Evolutionary conservation across 2,888 invertebrate species (phyloP).

Genomic region (Acholoe squamosa): DNA sequence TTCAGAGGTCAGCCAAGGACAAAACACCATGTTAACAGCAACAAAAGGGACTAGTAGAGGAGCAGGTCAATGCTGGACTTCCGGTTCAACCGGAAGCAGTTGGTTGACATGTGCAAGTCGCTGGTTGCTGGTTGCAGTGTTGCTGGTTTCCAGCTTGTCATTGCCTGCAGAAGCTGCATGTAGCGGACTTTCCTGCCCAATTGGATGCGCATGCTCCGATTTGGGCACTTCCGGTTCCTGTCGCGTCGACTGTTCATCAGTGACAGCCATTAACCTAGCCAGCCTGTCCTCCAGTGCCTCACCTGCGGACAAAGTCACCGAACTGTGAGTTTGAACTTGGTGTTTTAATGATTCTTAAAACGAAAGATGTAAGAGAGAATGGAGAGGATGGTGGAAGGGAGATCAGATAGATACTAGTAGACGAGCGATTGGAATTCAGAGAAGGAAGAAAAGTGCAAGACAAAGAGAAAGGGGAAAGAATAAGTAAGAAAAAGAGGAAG

Average conservation of each 20-base stretch:
- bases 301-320: not conserved
- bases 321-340: constrained; percentile 3
- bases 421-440: too few relatives aligned
- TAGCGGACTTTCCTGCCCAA: constrained; percentile 1
- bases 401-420: too few relatives aligned
- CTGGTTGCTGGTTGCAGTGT: not conserved
- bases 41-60: not conserved
- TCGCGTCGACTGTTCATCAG: not conserved
- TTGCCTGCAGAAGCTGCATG: not conserved
- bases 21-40: not conserved
- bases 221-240: constrained; percentile 16
- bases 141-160: not conserved
- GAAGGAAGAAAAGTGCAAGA: too few relatives aligned
- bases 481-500: too few relatives aligned
- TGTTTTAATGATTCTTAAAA: too few relatives aligned
- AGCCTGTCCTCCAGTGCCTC: not conserved
- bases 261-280: not conserved
- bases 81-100: not conserved
- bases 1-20: not conserved
- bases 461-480: too few relatives aligned
- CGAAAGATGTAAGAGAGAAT: too few relatives aligned
- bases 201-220: not conserved
- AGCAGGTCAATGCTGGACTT: not conserved
- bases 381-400: too few relatives aligned
- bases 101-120: not conserved